phyloP scores from a whole-genome alignment of 30 jellyfish, hydroid and myxozoan genomes.

The Chrysaora quinquecirrha region DNA sequence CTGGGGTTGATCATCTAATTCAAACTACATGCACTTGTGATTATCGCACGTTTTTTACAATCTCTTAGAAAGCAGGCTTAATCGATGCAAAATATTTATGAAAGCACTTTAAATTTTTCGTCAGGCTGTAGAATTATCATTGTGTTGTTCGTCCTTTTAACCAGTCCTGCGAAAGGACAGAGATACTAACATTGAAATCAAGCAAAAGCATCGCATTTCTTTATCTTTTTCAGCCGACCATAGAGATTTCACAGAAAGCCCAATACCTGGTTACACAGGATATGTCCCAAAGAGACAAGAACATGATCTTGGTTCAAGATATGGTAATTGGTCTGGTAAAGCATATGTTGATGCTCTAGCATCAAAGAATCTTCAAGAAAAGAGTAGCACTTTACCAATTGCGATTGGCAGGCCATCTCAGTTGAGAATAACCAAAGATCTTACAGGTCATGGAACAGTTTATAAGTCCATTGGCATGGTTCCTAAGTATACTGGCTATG shows the following conservation, averaged over 20 bases:
- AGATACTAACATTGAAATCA: too few relatives aligned
- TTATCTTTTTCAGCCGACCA: slow-evolving; percentile 75
- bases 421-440: too few relatives aligned
- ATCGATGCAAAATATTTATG: too few relatives aligned
- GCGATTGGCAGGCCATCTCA: slow-evolving; percentile 6
- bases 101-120: too few relatives aligned
- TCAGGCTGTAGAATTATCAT: too few relatives aligned
- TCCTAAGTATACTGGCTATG: slow-evolving; percentile 95
- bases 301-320: slow-evolving; percentile 88
- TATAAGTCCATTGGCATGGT: slow-evolving; percentile 93
- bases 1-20: too few relatives aligned
- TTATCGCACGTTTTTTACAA: too few relatives aligned
- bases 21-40: too few relatives aligned
- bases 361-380: slow-evolving; percentile 36
- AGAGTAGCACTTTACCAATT: slow-evolving; percentile 52
- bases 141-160: too few relatives aligned
- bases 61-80: too few relatives aligned
- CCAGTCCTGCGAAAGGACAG: too few relatives aligned
- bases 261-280: slow-evolving; percentile 97
- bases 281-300: slow-evolving; percentile 87
- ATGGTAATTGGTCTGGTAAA: slow-evolving; percentile 83
- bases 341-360: slow-evolving; percentile 87
- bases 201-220: too few relatives aligned
- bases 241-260: slow-evolving; percentile 81
- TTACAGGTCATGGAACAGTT: slow-evolving; percentile 60